Evolutionary conservation across 2,888 invertebrate species (phyloP), one percentile per base, ranked within the genome.

Genomic region (Parasteatoda lunata): DNA sequence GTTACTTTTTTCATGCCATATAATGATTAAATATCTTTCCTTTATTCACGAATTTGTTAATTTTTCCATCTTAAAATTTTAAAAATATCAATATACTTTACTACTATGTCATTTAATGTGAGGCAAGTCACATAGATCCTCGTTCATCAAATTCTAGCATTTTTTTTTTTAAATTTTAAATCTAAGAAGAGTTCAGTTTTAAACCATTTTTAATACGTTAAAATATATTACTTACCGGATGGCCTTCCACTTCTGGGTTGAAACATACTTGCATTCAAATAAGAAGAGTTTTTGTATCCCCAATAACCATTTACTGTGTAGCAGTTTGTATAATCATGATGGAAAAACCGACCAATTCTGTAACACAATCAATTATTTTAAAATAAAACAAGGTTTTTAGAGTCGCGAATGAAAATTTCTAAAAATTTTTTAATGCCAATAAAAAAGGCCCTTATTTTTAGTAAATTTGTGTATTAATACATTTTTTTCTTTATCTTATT

Each of bases 291-390:
- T 9, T 30, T 7, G 13, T 77, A 77, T 11, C 59, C 76, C 88
- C 88, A 88, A 6, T 52, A 65, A n/a, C 70, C 78, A 11, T 88
- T 81, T 13, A 88, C 65, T 0, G 88, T 85, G 70, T 78, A 88
- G 15, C 88, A 88, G 59, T 88, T 88, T 4, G 88, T 85, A 59
- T 85, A 88, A 8, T 88, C 88, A 45, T 85, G 84, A 48, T 85
- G 80, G 48, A 73, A 88, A 30, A 77, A 88, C 47, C 76, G 77
- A 5, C 71, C 75, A 4, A 88, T 84, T 64, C 88, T 88, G 7
- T 4, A 59, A 59, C 4, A 7, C 30, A 30, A 30, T 30, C 30
- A 30, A 30, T 30, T 30, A 2, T 30, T 30, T 30, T 30, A 13
- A 30, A 71, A 77, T 71, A 52, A 51, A 64, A 48, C 30, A 13